phyloP scores from a whole-genome alignment of 2,797 vertebrate species.

The Synaphobranchus kaupii region DNA sequence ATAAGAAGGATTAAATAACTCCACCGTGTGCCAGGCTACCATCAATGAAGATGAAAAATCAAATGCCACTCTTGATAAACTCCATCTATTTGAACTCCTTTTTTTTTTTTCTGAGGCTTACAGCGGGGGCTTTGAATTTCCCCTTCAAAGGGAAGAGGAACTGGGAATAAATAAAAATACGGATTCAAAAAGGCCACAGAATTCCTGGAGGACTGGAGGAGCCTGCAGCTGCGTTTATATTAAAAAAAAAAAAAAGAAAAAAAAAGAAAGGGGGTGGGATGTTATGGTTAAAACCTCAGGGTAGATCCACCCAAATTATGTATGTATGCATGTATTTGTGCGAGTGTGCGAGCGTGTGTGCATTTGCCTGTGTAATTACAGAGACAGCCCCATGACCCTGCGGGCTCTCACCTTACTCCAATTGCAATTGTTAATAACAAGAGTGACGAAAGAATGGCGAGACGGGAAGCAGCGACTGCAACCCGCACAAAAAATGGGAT shows the following conservation, averaged over 20 bases:
- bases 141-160: conserved; percentile 55
- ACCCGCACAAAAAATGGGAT: conserved; percentile 20
- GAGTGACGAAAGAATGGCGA: neutral
- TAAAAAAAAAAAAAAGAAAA: conserved; percentile 26
- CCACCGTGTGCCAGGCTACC: conserved; percentile 33
- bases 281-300: conserved; percentile 35
- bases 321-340: neutral
- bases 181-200: conserved; percentile 39
- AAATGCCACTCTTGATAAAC: conserved; percentile 51
- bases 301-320: neutral
- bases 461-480: neutral
- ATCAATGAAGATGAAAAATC: conserved; percentile 45
- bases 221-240: conserved; percentile 42
- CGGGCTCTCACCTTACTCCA: neutral
- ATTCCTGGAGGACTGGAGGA: conserved; percentile 33
- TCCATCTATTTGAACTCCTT: conserved; percentile 47
- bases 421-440: neutral
- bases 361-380: neutral
- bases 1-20: conserved; percentile 37
- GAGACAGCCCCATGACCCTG: neutral
- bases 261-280: conserved; percentile 34
- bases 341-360: too few relatives aligned
- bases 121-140: conserved; percentile 39
- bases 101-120: conserved; percentile 41
- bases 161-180: conserved; percentile 39